These are phyloP conservation scores for Macrocentrus cingulum DNA, from an alignment of 1,140 invertebrate species.

Conservation along the genomic window DNA sequence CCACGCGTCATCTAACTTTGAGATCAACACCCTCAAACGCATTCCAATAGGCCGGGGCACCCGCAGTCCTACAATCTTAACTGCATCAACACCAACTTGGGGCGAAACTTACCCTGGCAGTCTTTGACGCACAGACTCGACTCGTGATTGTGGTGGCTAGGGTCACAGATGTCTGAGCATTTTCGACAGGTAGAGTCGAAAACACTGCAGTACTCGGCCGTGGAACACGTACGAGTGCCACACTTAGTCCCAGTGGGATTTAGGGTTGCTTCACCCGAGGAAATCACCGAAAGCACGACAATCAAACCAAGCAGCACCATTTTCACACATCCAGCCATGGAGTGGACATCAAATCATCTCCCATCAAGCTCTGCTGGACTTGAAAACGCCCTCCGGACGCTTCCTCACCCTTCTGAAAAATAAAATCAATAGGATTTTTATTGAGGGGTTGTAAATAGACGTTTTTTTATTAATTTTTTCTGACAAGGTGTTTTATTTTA, in stretches of 20 bases:
- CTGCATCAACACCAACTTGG: too few relatives aligned
- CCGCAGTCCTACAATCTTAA: too few relatives aligned
- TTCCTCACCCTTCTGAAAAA: too few relatives aligned
- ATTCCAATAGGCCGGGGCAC: too few relatives aligned
- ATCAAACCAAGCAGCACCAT: slow-evolving; percentile 14
- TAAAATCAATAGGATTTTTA: too few relatives aligned
- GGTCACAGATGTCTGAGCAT: slow-evolving; percentile 57
- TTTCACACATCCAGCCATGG: not conserved
- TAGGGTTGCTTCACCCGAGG: slow-evolving; percentile 40
- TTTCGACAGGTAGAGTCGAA: slow-evolving; percentile 58
- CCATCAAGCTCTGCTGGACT: not conserved
- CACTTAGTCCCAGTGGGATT: slow-evolving; percentile 54
- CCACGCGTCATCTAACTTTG: too few relatives aligned
- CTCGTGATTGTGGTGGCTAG: slow-evolving; percentile 56
- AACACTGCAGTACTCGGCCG: slow-evolving; percentile 60
- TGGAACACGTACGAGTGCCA: slow-evolving; percentile 55
- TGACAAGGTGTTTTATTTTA: too few relatives aligned
- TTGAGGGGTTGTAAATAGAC: too few relatives aligned
- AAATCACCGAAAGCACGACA: slow-evolving; percentile 17
- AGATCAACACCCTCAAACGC: too few relatives aligned
- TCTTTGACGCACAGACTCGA: slow-evolving; percentile 56
- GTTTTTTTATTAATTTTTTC: too few relatives aligned
- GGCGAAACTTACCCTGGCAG: slow-evolving; percentile 57
- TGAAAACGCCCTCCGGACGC: not conserved
- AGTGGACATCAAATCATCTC: not conserved